phyloP scores from a whole-genome alignment of 2,797 vertebrate species.

The Myiotriccus ornatus region DNA sequence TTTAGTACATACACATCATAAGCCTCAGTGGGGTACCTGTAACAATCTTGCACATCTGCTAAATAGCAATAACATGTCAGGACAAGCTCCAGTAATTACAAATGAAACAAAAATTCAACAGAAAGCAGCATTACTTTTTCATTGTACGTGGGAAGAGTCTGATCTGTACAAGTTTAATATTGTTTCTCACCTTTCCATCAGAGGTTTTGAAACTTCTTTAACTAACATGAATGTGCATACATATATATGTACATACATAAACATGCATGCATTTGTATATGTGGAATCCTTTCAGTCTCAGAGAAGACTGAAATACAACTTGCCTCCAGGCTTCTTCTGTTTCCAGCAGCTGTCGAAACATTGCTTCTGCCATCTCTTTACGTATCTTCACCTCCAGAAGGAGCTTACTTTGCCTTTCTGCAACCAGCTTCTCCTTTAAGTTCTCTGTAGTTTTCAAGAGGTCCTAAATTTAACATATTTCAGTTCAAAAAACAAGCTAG shows the following conservation, averaged over 20 bases:
- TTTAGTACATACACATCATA: not conserved
- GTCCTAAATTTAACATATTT: constrained; percentile 72
- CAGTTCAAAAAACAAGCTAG: not conserved
- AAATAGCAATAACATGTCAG: not conserved
- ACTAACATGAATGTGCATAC: accelerated
- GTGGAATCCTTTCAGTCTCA: not conserved
- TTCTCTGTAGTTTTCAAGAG: constrained; percentile 80
- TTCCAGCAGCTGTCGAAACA: constrained; percentile 86
- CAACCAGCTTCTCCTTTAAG: constrained; percentile 78
- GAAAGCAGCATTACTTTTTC: not conserved
- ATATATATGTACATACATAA: not conserved
- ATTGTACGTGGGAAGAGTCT: not conserved
- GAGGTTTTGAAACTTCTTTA: not conserved
- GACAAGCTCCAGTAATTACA: not conserved
- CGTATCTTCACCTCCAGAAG: constrained; percentile 88
- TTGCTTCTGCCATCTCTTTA: constrained; percentile 91
- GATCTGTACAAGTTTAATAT: not conserved
- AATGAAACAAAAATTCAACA: not conserved
- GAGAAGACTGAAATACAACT: not conserved
- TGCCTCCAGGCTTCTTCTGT: constrained; percentile 85
- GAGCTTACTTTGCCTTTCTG: constrained; percentile 82
- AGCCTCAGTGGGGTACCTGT: not conserved
- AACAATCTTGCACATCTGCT: not conserved
- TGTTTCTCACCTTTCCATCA: not conserved
- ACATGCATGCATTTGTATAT: not conserved